Base-by-base conservation (phyloP, 1,140 invertebrate species). In the Conus ventricosus region DNA sequence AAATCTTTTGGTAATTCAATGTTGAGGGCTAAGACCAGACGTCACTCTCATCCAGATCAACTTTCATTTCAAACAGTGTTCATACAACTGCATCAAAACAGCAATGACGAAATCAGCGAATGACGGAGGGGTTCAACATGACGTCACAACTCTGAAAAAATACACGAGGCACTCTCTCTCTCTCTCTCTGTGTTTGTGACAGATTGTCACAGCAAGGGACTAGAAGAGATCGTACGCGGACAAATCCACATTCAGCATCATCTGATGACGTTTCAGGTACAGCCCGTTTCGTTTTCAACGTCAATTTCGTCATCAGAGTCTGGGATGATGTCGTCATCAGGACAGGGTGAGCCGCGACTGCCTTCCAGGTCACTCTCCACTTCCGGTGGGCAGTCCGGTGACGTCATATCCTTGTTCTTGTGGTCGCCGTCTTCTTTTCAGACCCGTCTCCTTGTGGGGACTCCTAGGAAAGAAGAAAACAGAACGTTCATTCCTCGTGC, bases 241-340 rank as follows among this genome's bases (percentile, higher is more conserved):
- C 60, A 63, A n/a, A 1, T 13, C 17, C 60, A 80, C 51, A 83
- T 27, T 83, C 82, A 83, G 10, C 78, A 11, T 80, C 78, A 80
- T 1, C 11, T 17, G 23, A 82, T 55, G 80, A 82, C 80, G 39
- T 17, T 71, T 89, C 89, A 89, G 27, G 67, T 85, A 11, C 85
- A 51, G 20, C 71, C 87, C 63, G 81, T 86, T 67, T 92, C 92
- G 53, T 90, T 90, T 20, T 90, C 92, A 15, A 93, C 92, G 67
- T 93, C 93, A 55, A 92, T 92, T 90, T 94, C 93, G 84, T 93
- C 92, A 71, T 91, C 91, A 20, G 90, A 88, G 84, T 90, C 89
- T n/a, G 91, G 88, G 60, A 87, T 87, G 85, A 91, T 91, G 85
- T 92, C 93, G 89, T 93, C 91, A 25, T 78, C 85, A 5, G 85